phyloP scores from a whole-genome alignment of 2,797 vertebrate genomes.

The Trachops cirrhosus region DNA sequence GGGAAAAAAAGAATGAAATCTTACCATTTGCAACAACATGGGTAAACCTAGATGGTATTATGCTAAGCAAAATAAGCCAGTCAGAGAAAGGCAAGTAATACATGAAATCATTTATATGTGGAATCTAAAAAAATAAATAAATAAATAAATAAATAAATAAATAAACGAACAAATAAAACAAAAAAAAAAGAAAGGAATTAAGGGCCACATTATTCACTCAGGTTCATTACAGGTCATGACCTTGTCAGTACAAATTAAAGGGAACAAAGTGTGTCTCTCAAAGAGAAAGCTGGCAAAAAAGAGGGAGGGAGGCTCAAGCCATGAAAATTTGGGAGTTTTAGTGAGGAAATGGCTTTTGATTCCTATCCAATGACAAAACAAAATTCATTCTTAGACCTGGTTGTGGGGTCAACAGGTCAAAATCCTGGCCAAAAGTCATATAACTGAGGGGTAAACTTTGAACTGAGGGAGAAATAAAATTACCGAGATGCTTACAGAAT shows the following conservation, averaged over 20 bases:
- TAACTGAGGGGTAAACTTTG: neutral
- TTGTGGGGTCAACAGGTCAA: neutral
- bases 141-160: neutral
- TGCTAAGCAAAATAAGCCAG: neutral
- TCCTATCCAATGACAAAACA: neutral
- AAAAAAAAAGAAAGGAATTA: neutral
- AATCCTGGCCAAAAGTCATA: neutral
- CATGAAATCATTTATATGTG: neutral
- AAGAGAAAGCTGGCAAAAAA: neutral
- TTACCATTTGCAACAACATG: neutral
- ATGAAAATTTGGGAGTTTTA: neutral
- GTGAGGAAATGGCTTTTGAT: neutral
- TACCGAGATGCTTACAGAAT: neutral
- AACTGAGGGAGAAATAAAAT: neutral
- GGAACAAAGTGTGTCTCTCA: neutral
- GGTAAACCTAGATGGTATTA: neutral
- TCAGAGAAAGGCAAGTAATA: neutral
- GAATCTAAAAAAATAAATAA: neutral
- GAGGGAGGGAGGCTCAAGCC: neutral
- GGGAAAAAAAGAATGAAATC: neutral
- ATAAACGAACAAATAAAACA: neutral
- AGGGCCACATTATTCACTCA: neutral
- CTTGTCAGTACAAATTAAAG: neutral
- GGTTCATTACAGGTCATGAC: neutral
- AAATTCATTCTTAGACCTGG: neutral